These are phyloP conservation scores for Kradibia gibbosae DNA, from an alignment of 1,140 invertebrate species.

Conservation along the genomic window DNA sequence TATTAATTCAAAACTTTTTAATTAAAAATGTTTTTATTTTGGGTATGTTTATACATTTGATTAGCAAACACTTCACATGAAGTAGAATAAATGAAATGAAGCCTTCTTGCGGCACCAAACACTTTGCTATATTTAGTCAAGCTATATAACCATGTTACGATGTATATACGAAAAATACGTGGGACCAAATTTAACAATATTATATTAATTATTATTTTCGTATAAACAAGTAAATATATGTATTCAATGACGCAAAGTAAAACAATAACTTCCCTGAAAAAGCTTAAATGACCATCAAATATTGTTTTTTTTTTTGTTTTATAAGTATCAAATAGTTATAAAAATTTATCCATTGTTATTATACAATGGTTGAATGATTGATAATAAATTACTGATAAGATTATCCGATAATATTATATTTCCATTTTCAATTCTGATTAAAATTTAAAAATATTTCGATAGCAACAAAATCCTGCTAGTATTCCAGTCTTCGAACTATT, in stretches of 20 bases:
- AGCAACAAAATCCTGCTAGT: neutral
- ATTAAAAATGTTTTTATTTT: no score
- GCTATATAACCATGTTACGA: neutral
- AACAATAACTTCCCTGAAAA: conserved; percentile 14
- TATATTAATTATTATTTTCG: conserved; percentile 3
- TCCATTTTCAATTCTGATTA: neutral
- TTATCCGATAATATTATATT: neutral
- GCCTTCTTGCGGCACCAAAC: neutral
- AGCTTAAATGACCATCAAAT: neutral
- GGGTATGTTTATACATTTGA: neutral
- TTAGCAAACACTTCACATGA: neutral
- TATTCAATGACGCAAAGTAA: neutral
- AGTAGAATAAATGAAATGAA: neutral
- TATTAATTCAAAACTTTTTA: neutral
- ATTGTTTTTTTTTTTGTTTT: neutral
- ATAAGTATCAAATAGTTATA: neutral
- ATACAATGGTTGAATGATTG: neutral
- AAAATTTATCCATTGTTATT: neutral
- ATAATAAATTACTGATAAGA: neutral
- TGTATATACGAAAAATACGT: neutral
- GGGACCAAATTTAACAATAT: conserved; percentile 13
- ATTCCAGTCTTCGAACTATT: neutral
- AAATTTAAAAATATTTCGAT: neutral
- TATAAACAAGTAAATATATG: neutral
- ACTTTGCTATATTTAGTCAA: neutral